Evolutionary conservation across 2,888 invertebrate species (phyloP).

Genomic region (Germaria angustata): DNA sequence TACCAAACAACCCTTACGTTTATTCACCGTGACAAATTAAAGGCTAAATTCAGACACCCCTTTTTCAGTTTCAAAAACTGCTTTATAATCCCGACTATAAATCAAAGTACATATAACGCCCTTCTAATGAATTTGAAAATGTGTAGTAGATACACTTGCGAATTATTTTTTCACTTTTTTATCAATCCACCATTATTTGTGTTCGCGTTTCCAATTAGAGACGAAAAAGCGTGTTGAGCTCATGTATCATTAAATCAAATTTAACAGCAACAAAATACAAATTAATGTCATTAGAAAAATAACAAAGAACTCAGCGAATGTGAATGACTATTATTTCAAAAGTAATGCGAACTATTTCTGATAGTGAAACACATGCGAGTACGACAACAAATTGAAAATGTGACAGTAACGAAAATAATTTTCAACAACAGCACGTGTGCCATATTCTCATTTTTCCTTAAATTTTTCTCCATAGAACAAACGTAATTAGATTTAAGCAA

Average conservation of each 20-base stretch:
- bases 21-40: background rate
- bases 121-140: slow-evolving; percentile 13
- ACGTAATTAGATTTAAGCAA: background rate
- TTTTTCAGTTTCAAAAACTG: background rate
- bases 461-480: background rate
- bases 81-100: background rate
- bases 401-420: slow-evolving; percentile 24
- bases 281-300: slow-evolving; percentile 24
- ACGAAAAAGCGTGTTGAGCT: slow-evolving; percentile 42
- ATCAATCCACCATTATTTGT: background rate
- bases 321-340: slow-evolving; percentile 1
- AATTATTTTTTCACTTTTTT: background rate
- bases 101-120: background rate
- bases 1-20: background rate
- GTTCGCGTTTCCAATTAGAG: slow-evolving; percentile 8
- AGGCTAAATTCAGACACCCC: background rate
- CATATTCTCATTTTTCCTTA: background rate
- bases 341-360: background rate
- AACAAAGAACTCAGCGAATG: slow-evolving; percentile 1
- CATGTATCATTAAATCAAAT: slow-evolving; percentile 38
- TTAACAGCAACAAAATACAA: background rate
- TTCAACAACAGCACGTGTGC: background rate
- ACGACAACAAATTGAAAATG: background rate
- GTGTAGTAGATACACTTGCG: background rate
- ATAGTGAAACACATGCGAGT: background rate